These are phyloP conservation scores for Crotalus viridis DNA, from an alignment of 2,113 vertebrate species.

Conservation along the genomic window DNA sequence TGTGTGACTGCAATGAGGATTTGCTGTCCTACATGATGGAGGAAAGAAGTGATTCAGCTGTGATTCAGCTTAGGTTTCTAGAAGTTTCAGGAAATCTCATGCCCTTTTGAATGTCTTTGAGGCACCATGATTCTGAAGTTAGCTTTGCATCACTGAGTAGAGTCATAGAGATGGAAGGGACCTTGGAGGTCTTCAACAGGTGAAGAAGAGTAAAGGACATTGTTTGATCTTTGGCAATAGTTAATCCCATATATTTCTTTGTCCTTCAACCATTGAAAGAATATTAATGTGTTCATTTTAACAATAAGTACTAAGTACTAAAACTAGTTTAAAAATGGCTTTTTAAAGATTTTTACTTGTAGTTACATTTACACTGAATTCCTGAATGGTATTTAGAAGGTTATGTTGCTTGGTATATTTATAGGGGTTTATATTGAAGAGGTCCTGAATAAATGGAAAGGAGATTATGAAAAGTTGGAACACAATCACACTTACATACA, in stretches of 20 bases:
- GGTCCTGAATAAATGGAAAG: constrained; percentile 94
- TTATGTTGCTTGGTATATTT: constrained; percentile 31
- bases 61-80: background rate
- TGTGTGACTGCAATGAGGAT: background rate
- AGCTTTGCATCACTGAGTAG: background rate
- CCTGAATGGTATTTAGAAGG: constrained; percentile 45
- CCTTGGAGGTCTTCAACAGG: background rate
- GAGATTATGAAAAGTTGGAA: constrained; percentile 96
- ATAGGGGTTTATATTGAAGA: constrained; percentile 96
- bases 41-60: background rate
- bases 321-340: background rate
- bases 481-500: constrained; percentile 99
- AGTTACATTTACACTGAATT: background rate
- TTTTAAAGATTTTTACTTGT: background rate
- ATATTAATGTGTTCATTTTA: background rate
- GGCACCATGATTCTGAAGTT: background rate
- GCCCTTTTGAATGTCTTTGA: background rate
- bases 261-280: background rate
- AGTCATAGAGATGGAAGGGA: background rate
- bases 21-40: background rate
- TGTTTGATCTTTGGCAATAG: background rate
- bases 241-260: background rate
- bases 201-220: background rate
- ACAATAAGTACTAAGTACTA: background rate
- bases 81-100: background rate